Percentiles rank a stretch among this genome's conserved stretches.
Evolutionary conservation across 2,888 invertebrate species (phyloP).

Genomic region (Gasteruption jaculator): DNA sequence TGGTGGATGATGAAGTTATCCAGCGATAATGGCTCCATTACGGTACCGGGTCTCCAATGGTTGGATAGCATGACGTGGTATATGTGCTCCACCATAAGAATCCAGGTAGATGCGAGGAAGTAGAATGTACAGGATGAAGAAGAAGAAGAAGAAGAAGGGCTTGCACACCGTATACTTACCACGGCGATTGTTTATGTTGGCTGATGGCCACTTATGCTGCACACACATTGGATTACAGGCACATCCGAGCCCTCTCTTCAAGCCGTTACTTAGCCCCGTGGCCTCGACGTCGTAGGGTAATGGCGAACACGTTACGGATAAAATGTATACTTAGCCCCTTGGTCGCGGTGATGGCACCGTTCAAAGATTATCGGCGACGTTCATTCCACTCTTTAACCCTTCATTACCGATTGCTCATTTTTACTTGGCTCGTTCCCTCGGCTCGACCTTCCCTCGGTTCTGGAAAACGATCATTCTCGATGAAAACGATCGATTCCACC

Average conservation of each 20-base stretch:
- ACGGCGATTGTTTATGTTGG: slow-evolving; percentile 52
- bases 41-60: slow-evolving; percentile 35
- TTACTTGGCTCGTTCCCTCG: too few species aligned
- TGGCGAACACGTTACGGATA: slow-evolving; percentile 52
- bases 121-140: slow-evolving; percentile 16
- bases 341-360: slow-evolving; percentile 33
- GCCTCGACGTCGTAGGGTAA: slow-evolving; percentile 48
- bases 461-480: too few species aligned
- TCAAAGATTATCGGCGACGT: too few species aligned
- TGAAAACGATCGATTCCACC: too few species aligned
- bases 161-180: slow-evolving; percentile 48
- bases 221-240: slow-evolving; percentile 47
- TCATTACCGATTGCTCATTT: neutral
- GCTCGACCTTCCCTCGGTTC: neutral
- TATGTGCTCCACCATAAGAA: slow-evolving; percentile 27
- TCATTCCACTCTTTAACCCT: slow-evolving; percentile 6
- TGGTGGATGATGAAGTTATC: slow-evolving; percentile 51
- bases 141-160: slow-evolving; percentile 27
- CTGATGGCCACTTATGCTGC: slow-evolving; percentile 51
- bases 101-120: slow-evolving; percentile 23
- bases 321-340: slow-evolving; percentile 50
- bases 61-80: slow-evolving; percentile 12
- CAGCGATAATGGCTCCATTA: slow-evolving; percentile 52
- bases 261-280: slow-evolving; percentile 47
- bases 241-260: slow-evolving; percentile 32